phyloP scores from a whole-genome alignment of 2,797 vertebrate genomes.

The Sebastes baramenuke region DNA sequence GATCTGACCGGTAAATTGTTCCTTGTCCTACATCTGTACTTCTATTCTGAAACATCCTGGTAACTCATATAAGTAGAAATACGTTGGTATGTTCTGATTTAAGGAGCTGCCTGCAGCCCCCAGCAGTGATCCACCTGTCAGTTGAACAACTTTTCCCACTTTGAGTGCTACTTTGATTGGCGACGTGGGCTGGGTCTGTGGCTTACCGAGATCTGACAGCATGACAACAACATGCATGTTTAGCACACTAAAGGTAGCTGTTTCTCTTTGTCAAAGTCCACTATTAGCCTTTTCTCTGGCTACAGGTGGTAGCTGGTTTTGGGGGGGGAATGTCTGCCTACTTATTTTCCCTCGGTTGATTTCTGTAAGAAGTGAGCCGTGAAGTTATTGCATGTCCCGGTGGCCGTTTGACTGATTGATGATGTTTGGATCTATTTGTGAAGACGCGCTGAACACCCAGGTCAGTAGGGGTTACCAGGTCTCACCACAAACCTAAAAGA shows the following conservation, averaged over 20 bases:
- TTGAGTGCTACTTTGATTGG: slow-evolving; percentile 41
- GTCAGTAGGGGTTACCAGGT: slow-evolving; percentile 8
- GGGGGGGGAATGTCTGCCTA: not conserved
- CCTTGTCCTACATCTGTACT: slow-evolving; percentile 36
- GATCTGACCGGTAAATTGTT: slow-evolving; percentile 41
- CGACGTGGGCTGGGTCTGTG: slow-evolving; percentile 11
- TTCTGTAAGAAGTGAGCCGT: slow-evolving; percentile 36
- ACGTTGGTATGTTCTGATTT: slow-evolving; percentile 29
- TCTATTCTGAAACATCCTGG: slow-evolving; percentile 47
- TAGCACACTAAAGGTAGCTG: slow-evolving; percentile 18
- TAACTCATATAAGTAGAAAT: slow-evolving; percentile 30
- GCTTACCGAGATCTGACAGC: slow-evolving; percentile 49
- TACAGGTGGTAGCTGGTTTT: slow-evolving; percentile 14
- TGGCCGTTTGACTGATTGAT: slow-evolving; percentile 37
- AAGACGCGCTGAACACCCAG: slow-evolving; percentile 15
- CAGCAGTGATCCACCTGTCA: slow-evolving; percentile 14
- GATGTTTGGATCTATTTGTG: slow-evolving; percentile 23
- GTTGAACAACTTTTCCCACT: slow-evolving; percentile 5
- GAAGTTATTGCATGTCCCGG: slow-evolving; percentile 53
- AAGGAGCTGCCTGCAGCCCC: slow-evolving; percentile 11
- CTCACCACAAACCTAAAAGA: slow-evolving; percentile 18
- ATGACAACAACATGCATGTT: slow-evolving; percentile 63
- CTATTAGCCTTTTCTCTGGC: slow-evolving; percentile 30
- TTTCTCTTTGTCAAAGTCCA: slow-evolving; percentile 29
- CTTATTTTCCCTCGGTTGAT: not conserved